These are phyloP conservation scores for Philotrypesis tridentata DNA, from an alignment of 1,140 invertebrate species.

Conservation along the genomic window DNA sequence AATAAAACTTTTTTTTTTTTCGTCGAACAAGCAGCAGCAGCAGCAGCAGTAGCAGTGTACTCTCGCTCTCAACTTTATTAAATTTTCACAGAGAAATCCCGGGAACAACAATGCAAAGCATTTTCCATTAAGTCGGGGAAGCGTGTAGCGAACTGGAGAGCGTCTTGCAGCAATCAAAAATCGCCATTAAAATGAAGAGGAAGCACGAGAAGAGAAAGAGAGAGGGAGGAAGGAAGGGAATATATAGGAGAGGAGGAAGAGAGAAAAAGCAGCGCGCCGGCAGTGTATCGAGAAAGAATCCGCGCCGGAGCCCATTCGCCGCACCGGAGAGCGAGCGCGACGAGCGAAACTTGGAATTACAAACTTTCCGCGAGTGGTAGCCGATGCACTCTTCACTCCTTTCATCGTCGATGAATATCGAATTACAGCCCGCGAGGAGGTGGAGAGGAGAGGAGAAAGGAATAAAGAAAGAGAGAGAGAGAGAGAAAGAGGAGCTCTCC, in stretches of 20 bases:
- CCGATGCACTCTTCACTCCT: slow-evolving; percentile 9
- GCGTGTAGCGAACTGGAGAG: not conserved
- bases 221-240: not conserved
- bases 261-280: too few species aligned
- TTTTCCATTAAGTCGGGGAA: slow-evolving; percentile 9
- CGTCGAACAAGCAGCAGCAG: not conserved
- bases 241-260: too few species aligned
- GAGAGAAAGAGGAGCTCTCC: not conserved
- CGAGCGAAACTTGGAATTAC: slow-evolving; percentile 31
- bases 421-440: slow-evolving; percentile 6
- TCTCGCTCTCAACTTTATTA: not conserved
- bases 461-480: not conserved
- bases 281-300: not conserved
- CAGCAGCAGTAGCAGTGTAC: too few species aligned
- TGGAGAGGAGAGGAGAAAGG: not conserved
- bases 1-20: not conserved
- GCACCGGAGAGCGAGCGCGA: slow-evolving; percentile 4
- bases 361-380: slow-evolving; percentile 32
- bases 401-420: slow-evolving; percentile 25
- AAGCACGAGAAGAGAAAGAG: not conserved
- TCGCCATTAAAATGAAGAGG: slow-evolving; percentile 13
- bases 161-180: slow-evolving; percentile 15
- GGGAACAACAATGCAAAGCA: slow-evolving; percentile 20
- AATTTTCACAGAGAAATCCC: not conserved
- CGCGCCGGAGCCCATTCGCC: slow-evolving; percentile 1